Conservation (phyloP, 2,888 invertebrate species). For the Oxystoma pomonae region DNA sequence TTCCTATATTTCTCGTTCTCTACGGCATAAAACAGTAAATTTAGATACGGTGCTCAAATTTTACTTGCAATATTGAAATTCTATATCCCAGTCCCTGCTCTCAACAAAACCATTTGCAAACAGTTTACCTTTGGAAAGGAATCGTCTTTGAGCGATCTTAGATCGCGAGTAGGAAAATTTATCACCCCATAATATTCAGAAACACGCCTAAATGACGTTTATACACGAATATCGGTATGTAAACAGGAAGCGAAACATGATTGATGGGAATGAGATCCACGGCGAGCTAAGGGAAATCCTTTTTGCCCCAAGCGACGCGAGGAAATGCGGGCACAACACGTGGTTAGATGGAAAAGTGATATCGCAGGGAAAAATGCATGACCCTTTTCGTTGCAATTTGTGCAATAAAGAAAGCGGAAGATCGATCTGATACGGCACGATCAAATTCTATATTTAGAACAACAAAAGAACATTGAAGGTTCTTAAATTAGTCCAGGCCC, state of each 20-base stretch:
- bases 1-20: no score
- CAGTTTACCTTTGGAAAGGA: no score
- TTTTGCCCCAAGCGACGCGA: not conserved
- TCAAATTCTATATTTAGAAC: no score
- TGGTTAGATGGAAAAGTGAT: not conserved
- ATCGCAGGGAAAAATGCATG: not conserved
- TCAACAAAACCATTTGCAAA: no score
- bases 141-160: no score
- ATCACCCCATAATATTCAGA: constrained; percentile 25
- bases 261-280: constrained; percentile 27
- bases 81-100: no score
- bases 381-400: not conserved
- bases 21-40: no score
- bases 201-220: constrained; percentile 32
- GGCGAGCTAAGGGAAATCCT: not conserved
- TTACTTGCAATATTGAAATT: no score
- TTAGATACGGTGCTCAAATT: no score
- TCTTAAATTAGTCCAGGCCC: no score
- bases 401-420: not conserved
- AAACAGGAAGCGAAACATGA: constrained; percentile 38
- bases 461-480: no score
- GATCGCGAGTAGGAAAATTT: constrained; percentile 22
- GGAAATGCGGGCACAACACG: constrained; percentile 8
- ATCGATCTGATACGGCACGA: not conserved
- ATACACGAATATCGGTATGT: constrained; percentile 35